A percentile compares a stretch with the other conserved stretches of the same genome.
phyloP scores from a whole-genome alignment of 2,888 invertebrate species.

The Amiota communis region DNA sequence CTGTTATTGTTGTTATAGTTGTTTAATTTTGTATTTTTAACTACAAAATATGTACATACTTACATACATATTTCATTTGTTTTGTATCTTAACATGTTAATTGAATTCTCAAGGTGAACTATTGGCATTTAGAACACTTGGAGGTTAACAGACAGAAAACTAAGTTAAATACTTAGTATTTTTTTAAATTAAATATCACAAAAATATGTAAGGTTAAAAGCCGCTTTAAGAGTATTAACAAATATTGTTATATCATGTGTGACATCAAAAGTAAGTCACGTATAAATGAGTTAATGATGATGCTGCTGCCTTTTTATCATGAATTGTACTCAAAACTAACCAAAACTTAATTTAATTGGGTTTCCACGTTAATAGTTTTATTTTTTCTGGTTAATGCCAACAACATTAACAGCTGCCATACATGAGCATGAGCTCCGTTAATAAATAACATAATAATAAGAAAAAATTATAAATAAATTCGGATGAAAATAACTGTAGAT shows the following conservation, averaged over 20 bases:
- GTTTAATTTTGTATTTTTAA: not conserved
- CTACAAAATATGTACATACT: not conserved
- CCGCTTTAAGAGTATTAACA: not conserved
- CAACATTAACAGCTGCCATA: too few species aligned
- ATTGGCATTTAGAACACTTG: slow-evolving; percentile 47
- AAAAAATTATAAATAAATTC: too few species aligned
- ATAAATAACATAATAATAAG: too few species aligned
- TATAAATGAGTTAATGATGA: slow-evolving; percentile 6
- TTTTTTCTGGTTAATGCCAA: too few species aligned
- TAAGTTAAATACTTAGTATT: not conserved
- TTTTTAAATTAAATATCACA: too few species aligned
- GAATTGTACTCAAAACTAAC: too few species aligned
- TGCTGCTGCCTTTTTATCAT: not conserved
- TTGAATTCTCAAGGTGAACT: slow-evolving; percentile 53
- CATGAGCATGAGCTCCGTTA: too few species aligned
- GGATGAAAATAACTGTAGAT: too few species aligned
- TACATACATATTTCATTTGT: slow-evolving; percentile 9
- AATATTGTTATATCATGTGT: not conserved
- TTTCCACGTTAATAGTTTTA: too few species aligned
- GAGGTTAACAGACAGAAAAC: not conserved
- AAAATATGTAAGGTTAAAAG: slow-evolving; percentile 13
- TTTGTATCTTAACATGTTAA: slow-evolving; percentile 30
- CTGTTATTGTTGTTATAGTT: slow-evolving; percentile 1
- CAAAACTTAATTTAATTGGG: too few species aligned
- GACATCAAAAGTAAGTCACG: slow-evolving; percentile 7